These are phyloP conservation scores for Netelia virgata DNA, from an alignment of 2,888 invertebrate genomes.

Conservation along the genomic window DNA sequence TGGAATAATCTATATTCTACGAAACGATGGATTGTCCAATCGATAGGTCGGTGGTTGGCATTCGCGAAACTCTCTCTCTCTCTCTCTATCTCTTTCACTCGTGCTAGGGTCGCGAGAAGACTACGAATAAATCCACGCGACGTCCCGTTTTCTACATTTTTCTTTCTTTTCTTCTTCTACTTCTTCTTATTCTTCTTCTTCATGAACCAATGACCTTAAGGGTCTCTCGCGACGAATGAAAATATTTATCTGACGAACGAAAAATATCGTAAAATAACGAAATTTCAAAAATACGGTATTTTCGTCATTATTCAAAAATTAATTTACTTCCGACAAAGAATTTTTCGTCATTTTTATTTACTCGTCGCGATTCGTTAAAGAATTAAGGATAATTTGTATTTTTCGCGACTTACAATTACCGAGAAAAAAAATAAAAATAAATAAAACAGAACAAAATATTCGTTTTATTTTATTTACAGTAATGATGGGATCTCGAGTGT, in stretches of 20 bases:
- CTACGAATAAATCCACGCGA: neutral
- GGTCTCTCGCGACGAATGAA: too few species aligned
- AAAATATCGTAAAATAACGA: neutral
- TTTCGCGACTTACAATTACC: too few species aligned
- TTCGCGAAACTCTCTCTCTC: constrained; percentile 26
- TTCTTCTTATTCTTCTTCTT: too few species aligned
- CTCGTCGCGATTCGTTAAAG: constrained; percentile 4
- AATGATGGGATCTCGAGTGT: constrained; percentile 11
- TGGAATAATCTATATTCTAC: constrained; percentile 44
- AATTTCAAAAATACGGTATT: neutral
- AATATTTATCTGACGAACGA: too few species aligned
- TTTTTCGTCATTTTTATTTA: neutral
- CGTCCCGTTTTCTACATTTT: neutral
- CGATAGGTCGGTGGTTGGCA: constrained; percentile 40
- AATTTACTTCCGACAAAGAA: neutral
- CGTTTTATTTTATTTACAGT: neutral
- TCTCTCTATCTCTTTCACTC: constrained; percentile 13
- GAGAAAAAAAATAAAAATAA: constrained; percentile 10
- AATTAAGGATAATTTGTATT: neutral
- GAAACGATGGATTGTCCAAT: constrained; percentile 40
- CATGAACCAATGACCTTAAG: too few species aligned
- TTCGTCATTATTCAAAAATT: neutral
- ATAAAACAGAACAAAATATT: neutral
- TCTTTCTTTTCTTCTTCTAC: neutral
- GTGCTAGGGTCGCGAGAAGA: neutral